Evolutionary conservation across 2,113 vertebrate genomes (phyloP), one percentile per base, ranked within the genome.

Genomic region (Paracanthobrama guichenoti): DNA sequence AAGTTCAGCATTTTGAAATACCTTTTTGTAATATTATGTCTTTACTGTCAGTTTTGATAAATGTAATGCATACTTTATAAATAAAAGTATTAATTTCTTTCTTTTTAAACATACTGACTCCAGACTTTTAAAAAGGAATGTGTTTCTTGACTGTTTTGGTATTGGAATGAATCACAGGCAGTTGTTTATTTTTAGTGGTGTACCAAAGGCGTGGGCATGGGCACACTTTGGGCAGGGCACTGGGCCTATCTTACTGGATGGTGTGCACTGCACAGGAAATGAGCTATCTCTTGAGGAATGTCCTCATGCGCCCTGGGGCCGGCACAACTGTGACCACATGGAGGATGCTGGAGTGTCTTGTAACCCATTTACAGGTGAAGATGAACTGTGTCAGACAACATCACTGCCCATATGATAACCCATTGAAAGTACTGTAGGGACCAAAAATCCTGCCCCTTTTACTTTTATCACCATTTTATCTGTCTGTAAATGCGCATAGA

Each of bases 221-320:
- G 94, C 95, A 55, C 94, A 94, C 85, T 96, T 94, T 57, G 92
- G 93, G 28, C 88, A 90, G 60, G 94, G 95, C 28, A 84, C 88
- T 62, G 95, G 95, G 71, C 94, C 95, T 86, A 95, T 96, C 86
- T 88, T 94, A 44, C 89, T 97, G 87, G 93, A 95, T 82, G 93
- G 93, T 39, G 93, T 97, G 78, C 88, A 91, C 55, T 97, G 96
- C 84, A 90, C 92, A 28, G 96, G 96, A 62, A 94, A 93, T 67
- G 96, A 97, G 76, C 86, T 93, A 7, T 93, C 94, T 55, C 92
- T 97, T 66, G 90, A 96, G 86, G 95, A 96, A 78, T 97, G 96
- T 89, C 85, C 93, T 44, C 96, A 95, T 75, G 92, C 93, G 81
- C 91, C 75, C 82, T 97, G 96, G 96, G 93, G 91, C 1, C 94